Conservation (phyloP, 2,113 vertebrate genomes). For the Bujurquina vittata region DNA sequence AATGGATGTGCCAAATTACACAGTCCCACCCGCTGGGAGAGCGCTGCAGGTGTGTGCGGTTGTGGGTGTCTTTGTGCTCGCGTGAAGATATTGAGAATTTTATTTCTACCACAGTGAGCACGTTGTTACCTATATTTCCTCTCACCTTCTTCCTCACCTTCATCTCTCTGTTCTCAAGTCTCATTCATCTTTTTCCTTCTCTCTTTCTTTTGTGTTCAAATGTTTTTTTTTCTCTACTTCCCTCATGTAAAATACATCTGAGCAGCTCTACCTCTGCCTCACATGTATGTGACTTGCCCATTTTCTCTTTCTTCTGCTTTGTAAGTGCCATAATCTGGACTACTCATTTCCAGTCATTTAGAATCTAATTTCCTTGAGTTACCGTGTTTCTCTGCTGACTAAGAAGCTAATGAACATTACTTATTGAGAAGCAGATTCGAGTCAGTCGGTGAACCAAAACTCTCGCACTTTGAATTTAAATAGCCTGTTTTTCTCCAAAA, state of each 20-base stretch:
- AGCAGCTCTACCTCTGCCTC: conserved; percentile 35
- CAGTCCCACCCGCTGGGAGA: conserved; percentile 69
- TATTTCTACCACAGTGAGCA: conserved; percentile 37
- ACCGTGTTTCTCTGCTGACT: conserved; percentile 48
- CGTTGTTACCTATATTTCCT: conserved; percentile 54
- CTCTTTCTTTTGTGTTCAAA: conserved; percentile 1
- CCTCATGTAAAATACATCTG: conserved; percentile 17
- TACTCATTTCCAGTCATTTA: conserved; percentile 50
- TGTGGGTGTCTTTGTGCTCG: conserved; percentile 24
- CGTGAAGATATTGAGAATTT: conserved; percentile 41
- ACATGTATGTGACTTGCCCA: not conserved
- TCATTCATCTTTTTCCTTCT: conserved; percentile 24
- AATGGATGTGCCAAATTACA: conserved; percentile 79
- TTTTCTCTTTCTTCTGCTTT: conserved; percentile 25
- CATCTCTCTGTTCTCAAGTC: conserved; percentile 35
- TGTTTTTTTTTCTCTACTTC: conserved; percentile 16
- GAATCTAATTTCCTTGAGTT: conserved; percentile 51
- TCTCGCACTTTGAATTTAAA: conserved; percentile 50
- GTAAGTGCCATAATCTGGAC: conserved; percentile 39
- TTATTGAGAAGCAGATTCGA: conserved; percentile 34
- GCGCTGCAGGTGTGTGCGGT: conserved; percentile 56
- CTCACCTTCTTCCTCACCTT: conserved; percentile 16
- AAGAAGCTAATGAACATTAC: conserved; percentile 54
- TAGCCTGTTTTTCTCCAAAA: conserved; percentile 64
- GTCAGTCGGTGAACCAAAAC: conserved; percentile 47